Percentiles rank a stretch among this genome's conserved stretches.
These are phyloP conservation scores for Psilopogon haemacephalus DNA, from an alignment of 2,113 vertebrate genomes.

Conservation along the genomic window DNA sequence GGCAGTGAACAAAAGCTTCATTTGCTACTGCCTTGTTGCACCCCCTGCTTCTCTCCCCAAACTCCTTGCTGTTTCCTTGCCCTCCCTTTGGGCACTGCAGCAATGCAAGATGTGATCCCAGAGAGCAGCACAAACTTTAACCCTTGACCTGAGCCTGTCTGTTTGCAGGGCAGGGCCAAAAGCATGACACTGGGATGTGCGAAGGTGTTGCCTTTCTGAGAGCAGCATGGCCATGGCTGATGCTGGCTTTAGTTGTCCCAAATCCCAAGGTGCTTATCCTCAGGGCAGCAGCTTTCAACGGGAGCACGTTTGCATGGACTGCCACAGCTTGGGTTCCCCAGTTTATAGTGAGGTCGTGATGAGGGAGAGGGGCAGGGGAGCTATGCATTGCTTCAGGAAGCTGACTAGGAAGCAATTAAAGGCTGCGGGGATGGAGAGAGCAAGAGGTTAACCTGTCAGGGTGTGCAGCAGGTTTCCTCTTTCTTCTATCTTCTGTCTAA, in stretches of 20 bases:
- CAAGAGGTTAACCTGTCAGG: background rate
- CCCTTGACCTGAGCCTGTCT: background rate
- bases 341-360: accelerated
- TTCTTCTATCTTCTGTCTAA: background rate
- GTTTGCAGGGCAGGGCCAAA: background rate
- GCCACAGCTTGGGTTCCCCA: no score
- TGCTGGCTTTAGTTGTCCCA: background rate
- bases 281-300: background rate
- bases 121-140: background rate
- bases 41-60: background rate
- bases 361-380: background rate
- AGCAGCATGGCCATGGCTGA: accelerated
- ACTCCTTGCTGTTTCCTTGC: background rate
- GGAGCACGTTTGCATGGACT: accelerated
- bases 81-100: accelerated
- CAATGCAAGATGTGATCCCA: accelerated
- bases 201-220: accelerated
- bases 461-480: slow-evolving; percentile 13
- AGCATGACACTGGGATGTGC: accelerated
- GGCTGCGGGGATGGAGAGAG: background rate
- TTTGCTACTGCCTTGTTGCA: slow-evolving; percentile 46
- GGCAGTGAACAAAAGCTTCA: slow-evolving; percentile 23
- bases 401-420: slow-evolving; percentile 3
- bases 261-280: accelerated
- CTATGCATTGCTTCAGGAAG: background rate